These are phyloP conservation scores for Formicarius rufipectus DNA, from an alignment of 2,113 vertebrate species.

Conservation along the genomic window DNA sequence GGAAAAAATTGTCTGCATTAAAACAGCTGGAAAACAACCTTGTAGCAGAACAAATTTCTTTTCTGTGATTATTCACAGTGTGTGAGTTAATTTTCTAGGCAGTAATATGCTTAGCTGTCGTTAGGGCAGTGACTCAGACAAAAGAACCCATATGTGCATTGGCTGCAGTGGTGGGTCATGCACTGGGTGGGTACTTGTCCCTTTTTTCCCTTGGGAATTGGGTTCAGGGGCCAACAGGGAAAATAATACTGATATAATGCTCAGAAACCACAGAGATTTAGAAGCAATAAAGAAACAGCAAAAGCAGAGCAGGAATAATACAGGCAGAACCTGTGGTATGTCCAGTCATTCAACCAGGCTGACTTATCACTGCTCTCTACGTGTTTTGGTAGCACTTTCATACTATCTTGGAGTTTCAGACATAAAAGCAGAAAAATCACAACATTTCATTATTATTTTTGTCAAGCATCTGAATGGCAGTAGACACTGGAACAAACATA, in stretches of 20 bases:
- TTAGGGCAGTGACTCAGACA: slow-evolving; percentile 49
- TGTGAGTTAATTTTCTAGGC: slow-evolving; percentile 77
- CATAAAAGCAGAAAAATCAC: neutral
- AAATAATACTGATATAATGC: slow-evolving; percentile 15
- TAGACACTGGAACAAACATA: neutral
- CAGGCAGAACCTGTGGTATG: slow-evolving; percentile 34
- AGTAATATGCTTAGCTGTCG: slow-evolving; percentile 59
- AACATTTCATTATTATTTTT: neutral
- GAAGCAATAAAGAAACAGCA: neutral
- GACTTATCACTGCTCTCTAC: neutral
- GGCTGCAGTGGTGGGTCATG: neutral
- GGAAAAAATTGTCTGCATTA: slow-evolving; percentile 74
- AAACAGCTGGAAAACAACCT: slow-evolving; percentile 81
- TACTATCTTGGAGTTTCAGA: neutral
- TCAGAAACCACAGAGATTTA: slow-evolving; percentile 1
- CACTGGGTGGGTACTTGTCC: neutral
- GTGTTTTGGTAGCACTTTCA: neutral
- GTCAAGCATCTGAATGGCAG: neutral
- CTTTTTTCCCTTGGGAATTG: neutral
- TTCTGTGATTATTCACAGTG: slow-evolving; percentile 79
- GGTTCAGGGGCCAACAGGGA: slow-evolving; percentile 43
- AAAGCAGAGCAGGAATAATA: neutral
- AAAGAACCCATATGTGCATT: slow-evolving; percentile 11
- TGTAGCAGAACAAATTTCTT: slow-evolving; percentile 79
- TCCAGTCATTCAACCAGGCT: neutral